Base-by-base conservation (phyloP, 2,888 invertebrate species). In the Ernsta delagoae region DNA sequence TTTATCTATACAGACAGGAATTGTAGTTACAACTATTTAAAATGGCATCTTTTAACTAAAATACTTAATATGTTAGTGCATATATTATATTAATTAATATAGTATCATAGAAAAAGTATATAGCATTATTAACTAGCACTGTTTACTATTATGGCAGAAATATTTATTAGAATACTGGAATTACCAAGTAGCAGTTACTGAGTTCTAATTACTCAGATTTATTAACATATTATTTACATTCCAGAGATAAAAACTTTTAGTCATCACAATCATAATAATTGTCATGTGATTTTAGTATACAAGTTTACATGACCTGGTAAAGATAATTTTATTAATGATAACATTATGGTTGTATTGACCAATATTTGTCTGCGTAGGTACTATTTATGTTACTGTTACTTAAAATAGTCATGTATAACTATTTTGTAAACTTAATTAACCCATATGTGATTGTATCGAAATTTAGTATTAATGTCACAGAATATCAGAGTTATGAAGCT, bases 211-310 rank as follows among this genome's bases (percentile, higher is more conserved):
- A 36, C 16, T 16, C 12, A 34, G n/a, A 48, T 57, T 11, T 36
- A 36, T 36, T 36, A 36, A 36, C 5, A 36, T 36, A 36, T 36
- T 50, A 54, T 60, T 66, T 60, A 60, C 66, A 66, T 66, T 66
- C 66, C 66, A 66, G 41, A 9, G 24, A 54, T 39, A n/a, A 8
- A 59, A 41, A 5, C 50, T 31, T 54, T 41, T 34, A 41, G 31
- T 65, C 41, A 54, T 54, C 53, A 31, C 53, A 41, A 9, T 36
- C 4, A 59, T 41, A 34, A 11, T n/a, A n/a, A 34, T 34, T 1
- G 31, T 59, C 65, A 65, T 59, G 24, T 65, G 39, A 65, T 50
- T 59, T 59, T 56, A 56, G 11, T 5, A 11, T 36, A 34, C 36
- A 5, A 56, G 11, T 34, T 56, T 53, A 53, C 48, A 56, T 54